Evolutionary conservation across 92 coral and sea anemone species (phyloP), one percentile per base, ranked within the genome.

Genomic region (Epizoanthus stellaris): DNA sequence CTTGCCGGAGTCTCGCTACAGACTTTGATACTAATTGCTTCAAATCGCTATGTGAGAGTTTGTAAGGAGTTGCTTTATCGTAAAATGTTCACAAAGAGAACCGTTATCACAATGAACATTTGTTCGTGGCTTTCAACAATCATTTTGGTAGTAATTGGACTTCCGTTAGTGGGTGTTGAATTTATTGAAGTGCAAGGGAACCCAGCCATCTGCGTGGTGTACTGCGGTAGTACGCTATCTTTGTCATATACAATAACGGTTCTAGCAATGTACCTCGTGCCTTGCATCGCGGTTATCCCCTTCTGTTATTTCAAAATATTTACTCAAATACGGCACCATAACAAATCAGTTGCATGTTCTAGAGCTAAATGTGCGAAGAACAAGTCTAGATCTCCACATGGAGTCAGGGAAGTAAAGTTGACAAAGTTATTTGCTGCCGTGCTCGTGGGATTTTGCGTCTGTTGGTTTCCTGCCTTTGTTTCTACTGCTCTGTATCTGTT

Each of bases 381-480:
- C 13, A 39, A 17, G 14, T 7, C 10, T 52, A 52, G 56, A 4
- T 68, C 73, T 17, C 73, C 73, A 13, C 52, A 68, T 43, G 73
- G 73, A 38, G 73, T 68, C 42, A 68, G 9, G 9, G 73, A 68
- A 68, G 52, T 20, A 15, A 68, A 68, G 42, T 43, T 68, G 17
- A 68, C 73, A 68, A 68, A 68, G 42, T n/a, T 68, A 12, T 68
- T 68, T 9, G 52, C 42, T 38, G 73, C 73, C n/a, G 49, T 68
- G 20, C 17, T 68, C 17, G 14, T 68, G 19, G 73, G 73, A 38
- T 68, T 68, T 68, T 38, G 49, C 73, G 9, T 15, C 8, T 68
- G 73, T 68, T 68, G 73, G 73, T 68, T 68, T 43, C 73, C 73
- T 14, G 49, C 73, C 11, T 68, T 68, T 38, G 73, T 68, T 68